Conservation (phyloP, 2,113 vertebrate species). For the Myxocyprinus asiaticus region DNA sequence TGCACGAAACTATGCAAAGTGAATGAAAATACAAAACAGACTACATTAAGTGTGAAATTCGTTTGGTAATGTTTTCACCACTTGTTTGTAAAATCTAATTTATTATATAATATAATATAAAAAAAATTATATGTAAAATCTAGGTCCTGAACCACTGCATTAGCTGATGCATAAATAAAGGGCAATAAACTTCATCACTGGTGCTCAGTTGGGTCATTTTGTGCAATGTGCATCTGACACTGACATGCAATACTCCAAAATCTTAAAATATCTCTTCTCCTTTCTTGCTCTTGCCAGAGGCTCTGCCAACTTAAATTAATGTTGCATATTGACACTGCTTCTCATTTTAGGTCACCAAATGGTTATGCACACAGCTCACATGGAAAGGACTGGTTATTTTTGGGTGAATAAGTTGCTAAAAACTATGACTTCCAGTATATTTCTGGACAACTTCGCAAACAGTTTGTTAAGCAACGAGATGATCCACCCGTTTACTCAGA, state of each 20-base stretch:
- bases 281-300: slow-evolving; percentile 24
- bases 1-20: no score
- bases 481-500: slow-evolving; percentile 8
- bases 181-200: not conserved
- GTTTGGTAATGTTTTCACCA: no score
- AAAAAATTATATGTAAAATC: no score
- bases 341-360: slow-evolving; percentile 12
- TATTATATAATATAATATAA: no score
- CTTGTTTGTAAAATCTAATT: no score
- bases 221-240: not conserved
- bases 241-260: slow-evolving; percentile 2
- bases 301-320: slow-evolving; percentile 3
- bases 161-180: not conserved
- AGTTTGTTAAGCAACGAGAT: not conserved
- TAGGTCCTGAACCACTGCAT: no score
- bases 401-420: not conserved
- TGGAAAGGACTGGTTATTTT: slow-evolving; percentile 11
- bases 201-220: not conserved
- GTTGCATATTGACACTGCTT: slow-evolving; percentile 10
- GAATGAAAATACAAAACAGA: no score
- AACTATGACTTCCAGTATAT: slow-evolving; percentile 19
- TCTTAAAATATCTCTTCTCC: slow-evolving; percentile 25
- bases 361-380: not conserved
- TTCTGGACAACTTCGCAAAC: slow-evolving; percentile 12
- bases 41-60: no score